A percentile compares a stretch with the other conserved stretches of the same genome.
phyloP scores from a whole-genome alignment of 2,797 vertebrate species.

The Ceryle rudis region DNA sequence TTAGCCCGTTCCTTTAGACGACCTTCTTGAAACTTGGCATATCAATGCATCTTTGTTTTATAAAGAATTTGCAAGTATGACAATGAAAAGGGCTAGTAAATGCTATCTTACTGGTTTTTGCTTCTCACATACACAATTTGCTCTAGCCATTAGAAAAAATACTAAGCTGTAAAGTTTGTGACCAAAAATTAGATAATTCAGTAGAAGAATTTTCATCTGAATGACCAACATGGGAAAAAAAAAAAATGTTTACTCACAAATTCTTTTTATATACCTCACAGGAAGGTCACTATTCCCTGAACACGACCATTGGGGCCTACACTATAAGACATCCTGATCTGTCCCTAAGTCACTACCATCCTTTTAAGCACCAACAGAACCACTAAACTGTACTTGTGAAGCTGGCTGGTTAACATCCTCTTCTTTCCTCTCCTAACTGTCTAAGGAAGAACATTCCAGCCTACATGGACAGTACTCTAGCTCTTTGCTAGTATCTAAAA shows the following conservation, averaged over 20 bases:
- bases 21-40: not conserved
- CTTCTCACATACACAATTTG: not conserved
- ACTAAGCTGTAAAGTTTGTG: not conserved
- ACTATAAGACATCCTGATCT: not conserved
- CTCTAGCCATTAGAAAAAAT: not conserved
- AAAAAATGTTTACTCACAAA: not conserved
- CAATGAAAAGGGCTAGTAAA: not conserved
- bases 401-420: fast-evolving
- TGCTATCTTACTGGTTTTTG: not conserved
- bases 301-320: not conserved
- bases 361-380: not conserved
- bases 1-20: not conserved
- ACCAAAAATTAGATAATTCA: not conserved
- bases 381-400: not conserved
- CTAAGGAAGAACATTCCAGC: not conserved
- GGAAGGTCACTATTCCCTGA: not conserved
- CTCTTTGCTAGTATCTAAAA: not conserved
- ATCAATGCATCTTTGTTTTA: not conserved
- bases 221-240: not conserved
- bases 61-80: not conserved
- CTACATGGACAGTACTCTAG: not conserved
- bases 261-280: not conserved
- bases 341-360: not conserved
- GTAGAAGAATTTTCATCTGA: not conserved
- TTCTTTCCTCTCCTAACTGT: not conserved